Evolutionary conservation across 2,113 vertebrate genomes (phyloP).

Genomic region (Crotalus horridus): DNA sequence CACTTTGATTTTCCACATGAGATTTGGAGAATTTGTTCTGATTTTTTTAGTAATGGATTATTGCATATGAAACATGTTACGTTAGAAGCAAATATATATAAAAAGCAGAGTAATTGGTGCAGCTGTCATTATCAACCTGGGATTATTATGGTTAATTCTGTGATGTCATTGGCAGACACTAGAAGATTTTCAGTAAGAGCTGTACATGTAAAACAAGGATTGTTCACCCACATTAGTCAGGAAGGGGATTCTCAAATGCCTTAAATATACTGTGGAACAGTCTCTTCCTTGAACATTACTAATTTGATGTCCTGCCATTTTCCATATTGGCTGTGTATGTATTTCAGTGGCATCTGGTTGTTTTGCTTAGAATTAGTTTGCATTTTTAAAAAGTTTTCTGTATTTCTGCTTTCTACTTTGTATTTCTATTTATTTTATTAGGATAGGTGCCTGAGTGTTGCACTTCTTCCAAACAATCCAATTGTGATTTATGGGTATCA

Average conservation of each 20-base stretch:
- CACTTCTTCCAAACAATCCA: conserved; percentile 52
- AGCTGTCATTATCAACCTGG: not conserved
- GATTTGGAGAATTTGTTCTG: not conserved
- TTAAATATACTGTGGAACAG: not conserved
- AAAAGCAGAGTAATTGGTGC: not conserved
- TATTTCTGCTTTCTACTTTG: conserved; percentile 28
- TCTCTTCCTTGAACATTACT: not conserved
- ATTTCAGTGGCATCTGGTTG: not conserved
- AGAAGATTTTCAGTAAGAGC: not conserved
- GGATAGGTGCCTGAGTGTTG: conserved; percentile 28
- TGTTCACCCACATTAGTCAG: not conserved
- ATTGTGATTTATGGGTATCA: conserved; percentile 59
- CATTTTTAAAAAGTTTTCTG: conserved; percentile 28
- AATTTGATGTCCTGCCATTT: not conserved
- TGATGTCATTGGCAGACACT: not conserved
- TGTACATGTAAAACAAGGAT: not conserved
- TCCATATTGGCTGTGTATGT: conserved; percentile 2
- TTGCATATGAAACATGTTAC: not conserved
- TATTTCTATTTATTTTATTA: conserved; percentile 48
- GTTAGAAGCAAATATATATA: not conserved
- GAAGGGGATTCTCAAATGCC: rapidly evolving
- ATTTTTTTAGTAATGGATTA: not conserved
- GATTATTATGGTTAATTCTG: not conserved
- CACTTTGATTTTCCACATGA: not conserved
- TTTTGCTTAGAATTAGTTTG: not conserved